phyloP scores from a whole-genome alignment of 2,113 vertebrate genomes.

The human (Homo sapiens) region DNA sequence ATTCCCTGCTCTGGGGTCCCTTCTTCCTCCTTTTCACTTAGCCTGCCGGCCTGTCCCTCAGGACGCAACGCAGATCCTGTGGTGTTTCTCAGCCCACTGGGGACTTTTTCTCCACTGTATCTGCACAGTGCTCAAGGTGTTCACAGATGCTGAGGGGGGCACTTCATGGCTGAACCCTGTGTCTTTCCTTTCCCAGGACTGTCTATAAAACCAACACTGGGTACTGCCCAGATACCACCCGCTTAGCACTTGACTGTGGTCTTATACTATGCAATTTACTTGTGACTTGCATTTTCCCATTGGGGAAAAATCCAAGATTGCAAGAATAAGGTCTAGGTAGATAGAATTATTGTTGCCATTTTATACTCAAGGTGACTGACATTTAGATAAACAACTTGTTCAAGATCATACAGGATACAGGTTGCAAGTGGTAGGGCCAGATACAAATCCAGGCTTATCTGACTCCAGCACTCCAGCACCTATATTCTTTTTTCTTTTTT shows the following conservation, averaged over 20 bases:
- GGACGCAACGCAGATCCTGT: background rate
- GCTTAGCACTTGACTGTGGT: background rate
- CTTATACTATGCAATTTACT: background rate
- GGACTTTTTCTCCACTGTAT: background rate
- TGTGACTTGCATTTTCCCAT: background rate
- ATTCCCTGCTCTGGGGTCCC: background rate
- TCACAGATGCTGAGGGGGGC: background rate
- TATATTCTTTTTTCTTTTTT: no score
- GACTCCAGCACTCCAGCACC: background rate
- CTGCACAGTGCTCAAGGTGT: background rate
- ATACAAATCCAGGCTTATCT: background rate
- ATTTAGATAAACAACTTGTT: background rate
- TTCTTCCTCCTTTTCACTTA: background rate
- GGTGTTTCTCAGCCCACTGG: background rate
- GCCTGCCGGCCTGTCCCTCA: background rate
- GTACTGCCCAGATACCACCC: background rate
- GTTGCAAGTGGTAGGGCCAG: background rate
- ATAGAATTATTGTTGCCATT: background rate
- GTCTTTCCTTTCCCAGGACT: background rate
- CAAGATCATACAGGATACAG: background rate
- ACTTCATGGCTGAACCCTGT: background rate
- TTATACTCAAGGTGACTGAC: background rate
- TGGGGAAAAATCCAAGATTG: background rate
- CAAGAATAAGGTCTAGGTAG: background rate
- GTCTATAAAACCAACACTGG: background rate